A percentile compares a stretch with the other conserved stretches of the same genome.
Evolutionary conservation across 2,113 vertebrate genomes (phyloP).

Genomic region (Bungarus multicinctus): DNA sequence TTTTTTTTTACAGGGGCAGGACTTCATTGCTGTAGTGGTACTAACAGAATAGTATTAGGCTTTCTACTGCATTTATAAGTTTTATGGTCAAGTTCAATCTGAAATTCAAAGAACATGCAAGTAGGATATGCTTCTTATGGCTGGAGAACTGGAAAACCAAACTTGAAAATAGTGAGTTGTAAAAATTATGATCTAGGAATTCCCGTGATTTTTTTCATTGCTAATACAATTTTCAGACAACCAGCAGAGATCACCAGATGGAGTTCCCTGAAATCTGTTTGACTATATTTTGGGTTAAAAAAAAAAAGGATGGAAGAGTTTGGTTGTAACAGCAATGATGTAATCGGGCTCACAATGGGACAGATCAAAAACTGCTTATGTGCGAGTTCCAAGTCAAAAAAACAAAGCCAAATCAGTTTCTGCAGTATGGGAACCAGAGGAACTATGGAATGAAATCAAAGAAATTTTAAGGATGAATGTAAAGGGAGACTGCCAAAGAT

Average conservation of each 20-base stretch:
- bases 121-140: not conserved
- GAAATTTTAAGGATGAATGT: not conserved
- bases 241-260: not conserved
- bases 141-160: not conserved
- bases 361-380: not conserved
- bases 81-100: not conserved
- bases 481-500: not conserved
- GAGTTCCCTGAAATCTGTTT: not conserved
- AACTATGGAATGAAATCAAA: not conserved
- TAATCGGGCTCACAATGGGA: not conserved
- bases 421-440: not conserved
- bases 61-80: not conserved
- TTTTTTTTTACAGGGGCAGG: constrained; percentile 17
- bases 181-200: not conserved
- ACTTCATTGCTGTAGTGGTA: constrained; percentile 22
- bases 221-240: not conserved
- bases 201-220: not conserved
- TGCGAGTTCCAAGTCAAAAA: not conserved
- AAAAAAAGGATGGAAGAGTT: not conserved
- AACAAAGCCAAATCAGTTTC: not conserved
- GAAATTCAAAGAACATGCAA: not conserved
- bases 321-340: not conserved
- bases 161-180: not conserved
- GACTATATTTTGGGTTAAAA: not conserved
- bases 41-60: not conserved